A percentile compares a stretch with the other conserved stretches of the same genome.
These are phyloP conservation scores for Sitobion miscanthi DNA, from an alignment of 1,140 invertebrate genomes.

Conservation along the genomic window DNA sequence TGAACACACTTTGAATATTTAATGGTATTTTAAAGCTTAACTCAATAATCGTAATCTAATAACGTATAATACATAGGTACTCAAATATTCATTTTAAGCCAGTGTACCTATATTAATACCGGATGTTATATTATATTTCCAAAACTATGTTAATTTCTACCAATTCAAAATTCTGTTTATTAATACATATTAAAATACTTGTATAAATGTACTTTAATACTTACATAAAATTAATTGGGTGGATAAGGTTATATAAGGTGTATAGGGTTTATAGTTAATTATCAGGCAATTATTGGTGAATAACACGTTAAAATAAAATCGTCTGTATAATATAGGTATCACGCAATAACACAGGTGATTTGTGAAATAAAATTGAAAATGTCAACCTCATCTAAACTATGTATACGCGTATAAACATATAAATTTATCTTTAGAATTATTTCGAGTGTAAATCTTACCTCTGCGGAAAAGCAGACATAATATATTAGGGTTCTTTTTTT, in stretches of 20 bases:
- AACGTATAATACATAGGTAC: background rate
- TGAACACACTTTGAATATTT: background rate
- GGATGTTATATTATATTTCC: background rate
- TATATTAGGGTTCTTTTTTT: conserved; percentile 44
- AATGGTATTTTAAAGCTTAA: conserved; percentile 16
- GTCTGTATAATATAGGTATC: background rate
- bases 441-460: conserved; percentile 39
- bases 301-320: background rate
- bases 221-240: background rate
- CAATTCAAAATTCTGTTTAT: conserved; percentile 26
- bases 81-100: conserved; percentile 1
- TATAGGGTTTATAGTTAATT: background rate
- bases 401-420: background rate
- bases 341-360: background rate
- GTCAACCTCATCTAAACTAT: background rate
- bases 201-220: background rate
- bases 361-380: conserved; percentile 8
- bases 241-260: background rate
- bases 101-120: background rate
- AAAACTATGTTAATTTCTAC: background rate
- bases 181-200: background rate
- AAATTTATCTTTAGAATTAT: conserved; percentile 47
- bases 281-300: background rate
- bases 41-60: conserved; percentile 5
- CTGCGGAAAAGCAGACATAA: conserved; percentile 33